A percentile compares a stretch with the other conserved stretches of the same genome.
phyloP scores from a whole-genome alignment of 2,888 invertebrate species.

The Orchesellides sinensis region DNA sequence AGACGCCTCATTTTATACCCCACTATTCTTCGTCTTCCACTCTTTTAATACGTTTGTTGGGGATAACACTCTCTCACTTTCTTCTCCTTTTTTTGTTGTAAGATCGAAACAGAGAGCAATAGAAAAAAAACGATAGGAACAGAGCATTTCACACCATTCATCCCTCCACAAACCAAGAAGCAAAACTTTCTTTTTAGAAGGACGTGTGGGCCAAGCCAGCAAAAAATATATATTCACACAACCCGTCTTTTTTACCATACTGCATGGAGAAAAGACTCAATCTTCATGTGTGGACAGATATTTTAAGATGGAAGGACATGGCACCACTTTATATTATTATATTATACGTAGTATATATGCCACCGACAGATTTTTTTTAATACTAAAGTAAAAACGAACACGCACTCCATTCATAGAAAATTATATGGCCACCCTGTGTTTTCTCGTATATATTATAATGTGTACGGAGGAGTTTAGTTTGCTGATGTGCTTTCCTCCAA shows the following conservation, averaged over 20 bases:
- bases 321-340: not conserved
- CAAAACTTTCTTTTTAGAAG: too few species aligned
- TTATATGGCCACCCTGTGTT: too few species aligned
- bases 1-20: not conserved
- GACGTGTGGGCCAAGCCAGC: too few species aligned
- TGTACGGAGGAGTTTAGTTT: not conserved
- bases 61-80: not conserved
- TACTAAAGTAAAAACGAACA: not conserved
- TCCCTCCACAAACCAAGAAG: not conserved
- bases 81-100: not conserved
- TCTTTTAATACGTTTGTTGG: not conserved
- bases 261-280: conserved; percentile 4
- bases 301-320: not conserved
- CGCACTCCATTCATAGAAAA: conserved; percentile 22
- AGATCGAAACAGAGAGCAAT: not conserved
- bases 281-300: conserved; percentile 12
- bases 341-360: not conserved
- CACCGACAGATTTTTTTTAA: too few species aligned
- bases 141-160: not conserved
- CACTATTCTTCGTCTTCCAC: not conserved
- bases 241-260: not conserved
- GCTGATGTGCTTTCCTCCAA: not conserved
- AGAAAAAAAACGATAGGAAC: not conserved
- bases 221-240: not conserved
- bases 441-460: not conserved